Evolutionary conservation across 2,113 vertebrate species (phyloP).

Genomic region (Alethe diademata): DNA sequence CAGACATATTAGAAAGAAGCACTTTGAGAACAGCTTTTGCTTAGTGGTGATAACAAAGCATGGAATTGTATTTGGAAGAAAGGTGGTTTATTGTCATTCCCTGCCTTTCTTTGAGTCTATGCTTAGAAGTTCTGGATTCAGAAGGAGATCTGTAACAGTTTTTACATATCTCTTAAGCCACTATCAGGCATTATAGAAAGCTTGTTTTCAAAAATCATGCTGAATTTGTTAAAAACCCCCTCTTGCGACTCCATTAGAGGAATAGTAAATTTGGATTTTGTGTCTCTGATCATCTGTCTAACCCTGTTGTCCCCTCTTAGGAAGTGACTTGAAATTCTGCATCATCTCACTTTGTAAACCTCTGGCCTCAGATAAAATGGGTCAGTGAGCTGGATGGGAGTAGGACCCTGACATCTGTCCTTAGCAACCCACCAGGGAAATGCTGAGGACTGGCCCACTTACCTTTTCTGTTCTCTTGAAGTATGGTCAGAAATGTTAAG

Average conservation of each 20-base stretch:
- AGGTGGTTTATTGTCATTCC: neutral
- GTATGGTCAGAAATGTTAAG: neutral
- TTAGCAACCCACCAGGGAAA: neutral
- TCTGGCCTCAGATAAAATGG: neutral
- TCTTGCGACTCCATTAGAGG: rapidly evolving
- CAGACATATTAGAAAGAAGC: neutral
- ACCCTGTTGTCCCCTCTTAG: neutral
- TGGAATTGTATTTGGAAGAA: neutral
- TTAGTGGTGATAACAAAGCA: neutral
- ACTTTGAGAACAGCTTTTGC: neutral
- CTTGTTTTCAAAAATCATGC: neutral
- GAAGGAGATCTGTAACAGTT: neutral
- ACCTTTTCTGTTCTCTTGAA: neutral
- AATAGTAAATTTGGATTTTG: neutral
- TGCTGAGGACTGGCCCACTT: neutral
- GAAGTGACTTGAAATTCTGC: neutral
- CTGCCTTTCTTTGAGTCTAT: neutral
- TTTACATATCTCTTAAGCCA: neutral
- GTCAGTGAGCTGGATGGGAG: neutral
- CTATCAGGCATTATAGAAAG: neutral
- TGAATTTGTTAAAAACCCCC: neutral
- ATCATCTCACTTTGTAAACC: neutral
- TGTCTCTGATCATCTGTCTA: neutral
- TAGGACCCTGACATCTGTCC: neutral
- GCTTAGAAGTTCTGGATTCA: neutral